These are phyloP conservation scores for Portunus trituberculatus DNA, from an alignment of 1,140 invertebrate genomes.

Conservation along the genomic window DNA sequence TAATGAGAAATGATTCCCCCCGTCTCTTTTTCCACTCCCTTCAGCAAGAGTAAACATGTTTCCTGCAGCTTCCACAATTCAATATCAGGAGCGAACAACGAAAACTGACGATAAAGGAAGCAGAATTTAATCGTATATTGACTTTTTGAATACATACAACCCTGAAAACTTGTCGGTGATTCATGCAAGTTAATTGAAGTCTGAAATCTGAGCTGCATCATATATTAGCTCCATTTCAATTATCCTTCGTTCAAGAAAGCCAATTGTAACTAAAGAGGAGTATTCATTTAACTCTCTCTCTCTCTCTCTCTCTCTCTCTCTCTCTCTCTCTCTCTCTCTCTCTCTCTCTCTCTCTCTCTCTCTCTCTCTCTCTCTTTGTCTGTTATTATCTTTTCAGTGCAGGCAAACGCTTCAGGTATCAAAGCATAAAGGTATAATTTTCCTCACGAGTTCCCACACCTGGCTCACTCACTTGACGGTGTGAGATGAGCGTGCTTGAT, in stretches of 20 bases:
- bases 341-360: background rate
- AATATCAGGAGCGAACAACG: background rate
- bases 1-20: too few relatives aligned
- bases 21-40: too few relatives aligned
- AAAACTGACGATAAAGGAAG: background rate
- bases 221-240: background rate
- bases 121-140: background rate
- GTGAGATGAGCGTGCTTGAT: too few relatives aligned
- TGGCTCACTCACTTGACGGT: too few relatives aligned
- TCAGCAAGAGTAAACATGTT: too few relatives aligned
- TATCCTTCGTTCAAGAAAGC: background rate
- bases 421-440: too few relatives aligned
- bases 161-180: background rate
- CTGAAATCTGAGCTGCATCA: background rate
- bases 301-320: slow-evolving; percentile 25
- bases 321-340: background rate
- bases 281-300: background rate
- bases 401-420: too few relatives aligned
- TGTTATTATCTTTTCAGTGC: too few relatives aligned
- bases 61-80: too few relatives aligned
- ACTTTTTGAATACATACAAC: background rate
- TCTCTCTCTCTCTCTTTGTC: too few relatives aligned
- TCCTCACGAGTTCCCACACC: too few relatives aligned
- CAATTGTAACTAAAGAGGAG: background rate
- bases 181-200: background rate